phyloP scores from a whole-genome alignment of 1,140 invertebrate genomes.

The Cataglyphis hispanica region DNA sequence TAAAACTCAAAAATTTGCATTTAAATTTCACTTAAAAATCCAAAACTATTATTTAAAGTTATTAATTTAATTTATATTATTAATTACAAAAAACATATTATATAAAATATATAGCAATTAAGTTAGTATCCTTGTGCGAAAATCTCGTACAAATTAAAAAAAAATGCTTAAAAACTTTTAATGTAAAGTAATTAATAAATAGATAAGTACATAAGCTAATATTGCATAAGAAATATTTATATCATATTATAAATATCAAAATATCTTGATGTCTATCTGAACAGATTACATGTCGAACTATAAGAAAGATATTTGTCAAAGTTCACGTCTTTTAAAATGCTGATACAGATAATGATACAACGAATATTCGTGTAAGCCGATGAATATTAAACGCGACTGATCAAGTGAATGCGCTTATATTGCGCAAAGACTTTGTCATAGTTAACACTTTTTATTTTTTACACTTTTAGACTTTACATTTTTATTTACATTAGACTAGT shows the following conservation, averaged over 20 bases:
- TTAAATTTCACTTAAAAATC: neutral
- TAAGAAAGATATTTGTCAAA: neutral
- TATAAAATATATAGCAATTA: no score
- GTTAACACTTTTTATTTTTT: conserved; percentile 21
- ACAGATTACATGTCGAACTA: neutral
- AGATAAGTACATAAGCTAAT: no score
- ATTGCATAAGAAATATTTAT: no score
- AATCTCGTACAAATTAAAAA: no score
- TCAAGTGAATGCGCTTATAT: conserved; percentile 15
- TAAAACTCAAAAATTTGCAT: neutral
- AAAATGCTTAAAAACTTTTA: no score
- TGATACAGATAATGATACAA: conserved; percentile 17
- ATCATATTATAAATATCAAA: neutral
- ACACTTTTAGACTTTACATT: neutral
- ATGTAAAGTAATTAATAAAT: no score
- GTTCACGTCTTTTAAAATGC: neutral
- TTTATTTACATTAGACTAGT: neutral
- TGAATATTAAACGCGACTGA: conserved; percentile 41
- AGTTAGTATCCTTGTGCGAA: no score
- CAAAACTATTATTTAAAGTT: neutral
- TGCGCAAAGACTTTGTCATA: conserved; percentile 10
- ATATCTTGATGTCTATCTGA: neutral
- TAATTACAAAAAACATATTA: no score
- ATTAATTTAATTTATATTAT: neutral
- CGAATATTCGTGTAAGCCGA: conserved; percentile 5